Conservation (phyloP, 2,113 vertebrate genomes). For the Brachirus orientalis region DNA sequence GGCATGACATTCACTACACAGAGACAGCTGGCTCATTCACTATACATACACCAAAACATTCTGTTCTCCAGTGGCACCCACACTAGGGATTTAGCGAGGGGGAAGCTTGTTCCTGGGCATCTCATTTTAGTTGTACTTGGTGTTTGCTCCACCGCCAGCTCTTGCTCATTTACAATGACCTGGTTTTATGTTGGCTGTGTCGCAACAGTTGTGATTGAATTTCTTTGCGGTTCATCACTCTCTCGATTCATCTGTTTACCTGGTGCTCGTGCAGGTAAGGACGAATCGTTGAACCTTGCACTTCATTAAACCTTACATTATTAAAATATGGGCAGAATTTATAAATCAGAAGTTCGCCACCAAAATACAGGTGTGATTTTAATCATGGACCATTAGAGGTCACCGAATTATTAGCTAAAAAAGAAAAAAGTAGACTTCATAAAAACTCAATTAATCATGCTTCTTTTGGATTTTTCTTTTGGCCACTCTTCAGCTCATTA, state of each 20-base stretch:
- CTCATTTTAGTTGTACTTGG: conserved; percentile 2
- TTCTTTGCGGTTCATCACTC: conserved; percentile 10
- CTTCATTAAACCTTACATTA: no score
- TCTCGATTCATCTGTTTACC: conserved; percentile 28
- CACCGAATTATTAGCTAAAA: no score
- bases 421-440: no score
- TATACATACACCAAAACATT: conserved; percentile 1
- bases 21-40: conserved; percentile 14
- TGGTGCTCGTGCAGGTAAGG: background rate
- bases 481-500: background rate
- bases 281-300: background rate
- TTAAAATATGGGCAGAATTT: background rate
- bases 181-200: conserved; percentile 36
- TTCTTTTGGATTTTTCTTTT: background rate
- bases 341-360: conserved; percentile 2
- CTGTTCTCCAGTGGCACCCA: background rate
- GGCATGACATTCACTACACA: conserved; percentile 8
- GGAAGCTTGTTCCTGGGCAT: background rate
- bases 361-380: background rate
- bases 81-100: background rate
- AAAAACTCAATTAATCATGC: no score
- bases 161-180: conserved; percentile 15
- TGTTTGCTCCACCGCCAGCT: conserved; percentile 23
- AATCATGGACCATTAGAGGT: no score
- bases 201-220: conserved; percentile 47